phyloP scores from a whole-genome alignment of 2,113 vertebrate species.

The Mirounga angustirostris region DNA sequence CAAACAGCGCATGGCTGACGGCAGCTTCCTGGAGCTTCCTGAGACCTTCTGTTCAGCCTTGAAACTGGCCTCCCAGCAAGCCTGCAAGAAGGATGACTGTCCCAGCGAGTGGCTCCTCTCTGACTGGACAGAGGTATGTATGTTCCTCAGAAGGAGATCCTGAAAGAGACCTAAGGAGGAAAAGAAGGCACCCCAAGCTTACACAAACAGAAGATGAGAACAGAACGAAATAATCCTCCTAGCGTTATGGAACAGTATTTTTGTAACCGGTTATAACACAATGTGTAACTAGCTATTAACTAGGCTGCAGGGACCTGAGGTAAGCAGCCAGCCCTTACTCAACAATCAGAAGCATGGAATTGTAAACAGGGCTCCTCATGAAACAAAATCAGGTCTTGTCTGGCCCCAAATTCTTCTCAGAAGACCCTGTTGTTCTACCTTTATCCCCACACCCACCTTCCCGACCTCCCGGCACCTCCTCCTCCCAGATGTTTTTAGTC shows the following conservation, averaged over 20 bases:
- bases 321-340: conserved; percentile 3
- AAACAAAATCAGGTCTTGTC: not conserved
- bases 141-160: not conserved
- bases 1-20: conserved; percentile 95
- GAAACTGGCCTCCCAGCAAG: conserved; percentile 86
- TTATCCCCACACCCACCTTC: not conserved
- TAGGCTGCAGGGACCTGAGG: not conserved
- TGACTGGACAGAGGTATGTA: conserved; percentile 94
- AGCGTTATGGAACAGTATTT: not conserved
- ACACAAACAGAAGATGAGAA: not conserved
- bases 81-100: conserved; percentile 91
- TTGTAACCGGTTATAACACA: not conserved
- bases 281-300: conserved; percentile 30
- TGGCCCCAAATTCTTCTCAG: not conserved
- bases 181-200: not conserved
- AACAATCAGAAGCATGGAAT: not conserved
- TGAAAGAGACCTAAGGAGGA: not conserved
- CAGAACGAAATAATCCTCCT: not conserved
- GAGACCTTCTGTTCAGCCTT: conserved; percentile 92
- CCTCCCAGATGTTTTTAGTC: conserved; percentile 77
- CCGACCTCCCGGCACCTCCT: not conserved
- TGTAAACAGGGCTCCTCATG: not conserved
- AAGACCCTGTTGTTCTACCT: not conserved
- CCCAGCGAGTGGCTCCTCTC: conserved; percentile 93
- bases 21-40: conserved; percentile 93